Percentiles rank a stretch among this genome's conserved stretches.
Evolutionary conservation across 2,888 invertebrate species (phyloP).

Genomic region (Rhabditophanes sp.): DNA sequence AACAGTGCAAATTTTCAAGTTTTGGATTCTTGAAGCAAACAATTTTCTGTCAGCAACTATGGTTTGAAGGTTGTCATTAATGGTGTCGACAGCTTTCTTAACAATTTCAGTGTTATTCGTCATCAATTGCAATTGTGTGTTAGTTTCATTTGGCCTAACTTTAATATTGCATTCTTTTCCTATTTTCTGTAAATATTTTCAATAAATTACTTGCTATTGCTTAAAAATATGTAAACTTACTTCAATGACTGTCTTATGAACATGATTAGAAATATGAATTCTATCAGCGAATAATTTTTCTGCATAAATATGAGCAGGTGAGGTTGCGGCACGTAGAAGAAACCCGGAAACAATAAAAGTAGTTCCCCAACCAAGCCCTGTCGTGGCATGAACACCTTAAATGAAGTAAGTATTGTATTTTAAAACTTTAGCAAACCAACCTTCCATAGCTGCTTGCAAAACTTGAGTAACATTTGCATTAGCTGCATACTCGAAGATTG

Average conservation of each 20-base stretch:
- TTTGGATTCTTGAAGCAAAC: conserved; percentile 29
- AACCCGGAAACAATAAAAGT: conserved; percentile 26
- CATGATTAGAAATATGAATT: conserved; percentile 28
- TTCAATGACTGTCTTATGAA: conserved; percentile 22
- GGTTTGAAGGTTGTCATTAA: too few relatives aligned
- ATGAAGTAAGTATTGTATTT: background rate
- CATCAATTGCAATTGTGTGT: conserved; percentile 19
- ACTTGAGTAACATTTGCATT: conserved; percentile 30
- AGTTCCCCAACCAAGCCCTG: conserved; percentile 26
- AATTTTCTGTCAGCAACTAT: conserved; percentile 23
- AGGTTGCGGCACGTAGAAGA: conserved; percentile 19
- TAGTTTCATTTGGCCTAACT: conserved; percentile 16
- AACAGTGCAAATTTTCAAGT: conserved; percentile 31
- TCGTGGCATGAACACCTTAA: conserved; percentile 21
- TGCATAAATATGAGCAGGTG: conserved; percentile 32
- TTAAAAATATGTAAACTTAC: conserved; percentile 9
- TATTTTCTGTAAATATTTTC: conserved; percentile 17
- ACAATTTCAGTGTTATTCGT: conserved; percentile 14
- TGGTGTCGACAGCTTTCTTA: too few relatives aligned
- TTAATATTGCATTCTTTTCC: conserved; percentile 21
- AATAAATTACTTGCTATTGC: conserved; percentile 3
- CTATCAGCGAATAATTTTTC: conserved; percentile 31
- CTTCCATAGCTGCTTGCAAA: conserved; percentile 29
- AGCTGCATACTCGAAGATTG: conserved; percentile 21
- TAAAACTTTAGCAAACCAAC: conserved; percentile 9